Percentiles rank a stretch among this genome's conserved stretches.
Evolutionary conservation across 2,113 vertebrate genomes (phyloP).

Genomic region (Tor tambroides): DNA sequence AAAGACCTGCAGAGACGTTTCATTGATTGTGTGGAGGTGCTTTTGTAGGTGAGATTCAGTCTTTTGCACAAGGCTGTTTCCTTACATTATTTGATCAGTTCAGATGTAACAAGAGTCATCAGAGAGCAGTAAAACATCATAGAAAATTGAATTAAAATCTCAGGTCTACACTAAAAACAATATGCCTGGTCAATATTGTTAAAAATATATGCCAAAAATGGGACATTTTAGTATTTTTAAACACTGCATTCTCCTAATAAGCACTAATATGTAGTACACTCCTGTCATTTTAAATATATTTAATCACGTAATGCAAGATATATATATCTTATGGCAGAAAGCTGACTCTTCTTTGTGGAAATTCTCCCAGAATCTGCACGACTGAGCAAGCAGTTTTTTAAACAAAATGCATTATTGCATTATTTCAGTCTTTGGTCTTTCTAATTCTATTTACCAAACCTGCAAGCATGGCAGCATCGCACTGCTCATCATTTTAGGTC

Average conservation of each 20-base stretch:
- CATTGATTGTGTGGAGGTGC: not conserved
- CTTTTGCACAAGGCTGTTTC: too few relatives aligned
- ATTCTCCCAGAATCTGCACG: not conserved
- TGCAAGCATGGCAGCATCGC: conserved; percentile 6
- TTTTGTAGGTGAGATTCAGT: not conserved
- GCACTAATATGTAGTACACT: not conserved
- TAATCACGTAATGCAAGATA: not conserved
- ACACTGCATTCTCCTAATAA: not conserved
- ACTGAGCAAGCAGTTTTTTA: conserved; percentile 1
- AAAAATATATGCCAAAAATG: not conserved
- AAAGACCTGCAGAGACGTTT: conserved; percentile 28
- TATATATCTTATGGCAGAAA: not conserved
- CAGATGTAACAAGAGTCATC: not conserved
- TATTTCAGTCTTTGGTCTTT: conserved; percentile 13
- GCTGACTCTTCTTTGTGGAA: not conserved
- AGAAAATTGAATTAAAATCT: not conserved
- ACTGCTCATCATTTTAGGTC: not conserved
- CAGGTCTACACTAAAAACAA: not conserved
- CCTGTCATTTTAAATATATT: not conserved
- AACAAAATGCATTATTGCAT: not conserved
- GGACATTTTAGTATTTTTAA: not conserved
- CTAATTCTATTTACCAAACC: conserved; percentile 17
- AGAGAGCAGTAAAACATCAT: not conserved
- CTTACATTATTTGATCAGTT: not conserved
- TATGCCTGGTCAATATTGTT: not conserved